Evolutionary conservation across 2,797 vertebrate genomes (phyloP), one percentile per base, ranked within the genome.

Genomic region (Pseudotriccus pelzelni): DNA sequence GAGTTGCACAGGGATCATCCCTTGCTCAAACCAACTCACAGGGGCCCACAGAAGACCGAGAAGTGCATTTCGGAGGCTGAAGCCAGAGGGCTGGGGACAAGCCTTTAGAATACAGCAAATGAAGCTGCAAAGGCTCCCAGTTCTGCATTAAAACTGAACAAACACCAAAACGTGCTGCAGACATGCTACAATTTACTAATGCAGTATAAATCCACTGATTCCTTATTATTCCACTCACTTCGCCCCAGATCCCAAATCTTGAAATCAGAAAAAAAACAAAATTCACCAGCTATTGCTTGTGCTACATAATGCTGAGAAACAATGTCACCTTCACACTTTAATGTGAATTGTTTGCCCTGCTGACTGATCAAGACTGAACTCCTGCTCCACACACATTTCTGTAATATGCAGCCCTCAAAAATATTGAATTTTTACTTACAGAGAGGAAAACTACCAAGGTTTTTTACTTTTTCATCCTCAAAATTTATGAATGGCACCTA

Each of bases 401-500:
- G 67, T 32, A 62, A 43, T 3, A 50, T 1, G 22, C 47, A 59
- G 13, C 20, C 62, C 44, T 49, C 3, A 2, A 5, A 46, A 62
- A 39, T 12, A 60, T 3, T 14, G 6, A 8, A 17, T 21, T 84
- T 79, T 76, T n/a, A 84, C 55, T 87, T 84, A 87, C 32, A 58
- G 64, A 68, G 30, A 21, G 36, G 52, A 78, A 92, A 95, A 46
- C 23, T 64, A 84, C 30, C 37, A 49, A 25, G 28, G 36, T 30
- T 49, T 44, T 67, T 74, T 59, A 64, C 46, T 28, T 77, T 67
- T 83, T 49, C 34, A 23, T 53, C 53, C 60, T 77, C 56, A 12
- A 37, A 73, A 76, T 46, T 89, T 60, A 60, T 60, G 74, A 47
- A 46, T 46, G 73, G 47, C 73, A 92, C 50, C 87, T 78, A 72